Conservation (phyloP, 2,888 invertebrate species). For the Stegophylla sp. region DNA sequence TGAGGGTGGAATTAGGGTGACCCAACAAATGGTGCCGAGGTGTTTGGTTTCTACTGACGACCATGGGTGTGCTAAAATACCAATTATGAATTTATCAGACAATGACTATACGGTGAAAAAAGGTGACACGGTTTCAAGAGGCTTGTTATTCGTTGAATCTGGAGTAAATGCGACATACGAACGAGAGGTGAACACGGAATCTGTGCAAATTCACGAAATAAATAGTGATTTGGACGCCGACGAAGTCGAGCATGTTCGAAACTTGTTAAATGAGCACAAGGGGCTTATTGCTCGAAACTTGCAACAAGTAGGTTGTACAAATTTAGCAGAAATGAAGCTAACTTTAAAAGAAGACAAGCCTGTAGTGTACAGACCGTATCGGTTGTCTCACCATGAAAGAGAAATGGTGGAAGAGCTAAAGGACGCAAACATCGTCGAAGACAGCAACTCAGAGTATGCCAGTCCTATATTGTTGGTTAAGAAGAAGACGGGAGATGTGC, state of each 20-base stretch:
- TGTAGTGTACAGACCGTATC: conserved; percentile 17
- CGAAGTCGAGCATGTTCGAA: not conserved
- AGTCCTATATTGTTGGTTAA: conserved; percentile 17
- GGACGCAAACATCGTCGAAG: not conserved
- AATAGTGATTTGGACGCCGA: conserved; percentile 1
- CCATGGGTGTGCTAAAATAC: conserved; percentile 1
- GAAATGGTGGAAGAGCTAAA: conserved; percentile 7
- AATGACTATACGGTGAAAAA: not conserved
- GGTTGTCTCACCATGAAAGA: conserved; percentile 2
- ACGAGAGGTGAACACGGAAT: conserved; percentile 18
- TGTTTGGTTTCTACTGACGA: conserved; percentile 2
- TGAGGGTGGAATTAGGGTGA: conserved; percentile 2
- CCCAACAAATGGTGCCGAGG: conserved; percentile 7
- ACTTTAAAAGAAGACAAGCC: not conserved
- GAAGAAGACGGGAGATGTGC: conserved; percentile 5
- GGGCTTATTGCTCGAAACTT: not conserved
- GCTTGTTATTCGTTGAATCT: not conserved
- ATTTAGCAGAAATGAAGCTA: conserved; percentile 15
- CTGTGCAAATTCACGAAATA: not conserved
- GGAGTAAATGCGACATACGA: not conserved
- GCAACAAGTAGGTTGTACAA: conserved; percentile 1
- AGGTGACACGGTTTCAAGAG: conserved; percentile 17
- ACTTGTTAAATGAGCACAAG: conserved; percentile 2
- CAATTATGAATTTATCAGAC: conserved; percentile 24
- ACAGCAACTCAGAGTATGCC: conserved; percentile 8